Percentiles rank a stretch among this genome's conserved stretches.
These are phyloP conservation scores for Eledona agricola DNA, from an alignment of 2,888 invertebrate species.

Conservation along the genomic window DNA sequence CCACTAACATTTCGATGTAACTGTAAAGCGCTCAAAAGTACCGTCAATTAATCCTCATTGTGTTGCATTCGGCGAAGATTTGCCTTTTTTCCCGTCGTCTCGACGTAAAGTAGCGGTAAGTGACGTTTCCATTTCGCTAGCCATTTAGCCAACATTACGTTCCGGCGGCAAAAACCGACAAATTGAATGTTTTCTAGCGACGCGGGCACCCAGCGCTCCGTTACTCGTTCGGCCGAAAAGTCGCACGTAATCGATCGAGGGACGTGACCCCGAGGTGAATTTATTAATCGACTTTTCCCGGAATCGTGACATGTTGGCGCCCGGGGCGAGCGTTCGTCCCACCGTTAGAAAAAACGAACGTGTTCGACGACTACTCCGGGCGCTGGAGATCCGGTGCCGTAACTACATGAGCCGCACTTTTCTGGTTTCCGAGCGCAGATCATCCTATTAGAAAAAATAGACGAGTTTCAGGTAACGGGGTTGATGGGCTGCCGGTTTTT, in stretches of 20 bases:
- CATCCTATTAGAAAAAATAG: conserved; percentile 4
- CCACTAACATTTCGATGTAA: conserved; percentile 31
- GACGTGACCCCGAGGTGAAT: conserved; percentile 10
- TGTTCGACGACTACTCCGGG: conserved; percentile 18
- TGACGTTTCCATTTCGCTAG: conserved; percentile 25
- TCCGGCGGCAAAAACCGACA: conserved; percentile 10
- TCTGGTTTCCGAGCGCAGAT: conserved; percentile 9
- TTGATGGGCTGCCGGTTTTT: too few species aligned
- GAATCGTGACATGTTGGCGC: conserved; percentile 20
- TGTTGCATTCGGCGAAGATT: conserved; percentile 14
- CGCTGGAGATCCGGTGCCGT: conserved; percentile 4
- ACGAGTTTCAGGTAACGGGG: too few species aligned
- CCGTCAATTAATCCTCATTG: conserved; percentile 24
- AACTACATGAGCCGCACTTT: too few species aligned
- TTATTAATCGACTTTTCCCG: conserved; percentile 1
- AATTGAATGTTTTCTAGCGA: conserved; percentile 1
- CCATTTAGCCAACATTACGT: conserved; percentile 20
- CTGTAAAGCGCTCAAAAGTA: conserved; percentile 28
- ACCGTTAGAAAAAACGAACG: conserved; percentile 11
- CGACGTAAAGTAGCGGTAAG: conserved; percentile 25
- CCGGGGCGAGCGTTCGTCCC: conserved; percentile 10
- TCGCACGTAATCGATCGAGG: conserved; percentile 22
- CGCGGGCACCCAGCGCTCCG: conserved; percentile 5
- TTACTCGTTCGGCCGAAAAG: conserved; percentile 8
- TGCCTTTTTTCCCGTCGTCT: conserved; percentile 16